phyloP scores from a whole-genome alignment of 2,797 vertebrate species.

The Muraenolepis orangiensis region DNA sequence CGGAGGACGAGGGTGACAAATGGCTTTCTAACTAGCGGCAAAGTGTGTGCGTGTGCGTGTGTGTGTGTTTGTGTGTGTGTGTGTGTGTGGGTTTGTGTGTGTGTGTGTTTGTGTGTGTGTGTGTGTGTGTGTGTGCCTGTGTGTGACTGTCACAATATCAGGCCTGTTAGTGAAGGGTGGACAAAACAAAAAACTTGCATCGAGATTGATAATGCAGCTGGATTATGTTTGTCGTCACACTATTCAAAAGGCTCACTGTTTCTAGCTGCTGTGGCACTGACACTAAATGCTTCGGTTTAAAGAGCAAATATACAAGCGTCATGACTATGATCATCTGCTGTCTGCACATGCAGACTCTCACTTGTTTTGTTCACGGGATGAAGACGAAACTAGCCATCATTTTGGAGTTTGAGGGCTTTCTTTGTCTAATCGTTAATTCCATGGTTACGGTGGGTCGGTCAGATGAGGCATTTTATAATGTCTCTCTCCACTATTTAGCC shows the following conservation, averaged over 20 bases:
- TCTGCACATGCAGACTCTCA: too few relatives aligned
- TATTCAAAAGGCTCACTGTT: neutral
- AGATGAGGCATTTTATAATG: neutral
- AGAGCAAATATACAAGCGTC: neutral
- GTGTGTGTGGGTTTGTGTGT: too few relatives aligned
- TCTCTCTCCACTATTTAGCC: neutral
- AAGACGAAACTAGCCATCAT: too few relatives aligned
- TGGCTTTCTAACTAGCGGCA: neutral
- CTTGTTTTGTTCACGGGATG: too few relatives aligned
- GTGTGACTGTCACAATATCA: neutral
- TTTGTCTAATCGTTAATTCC: neutral
- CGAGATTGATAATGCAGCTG: too few relatives aligned
- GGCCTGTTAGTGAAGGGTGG: too few relatives aligned
- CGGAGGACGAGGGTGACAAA: neutral
- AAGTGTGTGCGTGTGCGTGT: neutral
- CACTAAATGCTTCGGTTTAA: neutral
- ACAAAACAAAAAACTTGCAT: too few relatives aligned
- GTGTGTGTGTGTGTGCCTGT: too few relatives aligned
- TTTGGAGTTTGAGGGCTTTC: neutral
- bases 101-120: too few relatives aligned
- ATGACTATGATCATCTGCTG: neutral
- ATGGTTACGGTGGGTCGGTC: neutral
- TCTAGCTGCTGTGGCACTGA: neutral
- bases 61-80: neutral
- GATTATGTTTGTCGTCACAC: neutral